A percentile compares a stretch with the other conserved stretches of the same genome.
These are phyloP conservation scores for Gymnopithys bicolor DNA, from an alignment of 2,797 vertebrate genomes.

Conservation along the genomic window DNA sequence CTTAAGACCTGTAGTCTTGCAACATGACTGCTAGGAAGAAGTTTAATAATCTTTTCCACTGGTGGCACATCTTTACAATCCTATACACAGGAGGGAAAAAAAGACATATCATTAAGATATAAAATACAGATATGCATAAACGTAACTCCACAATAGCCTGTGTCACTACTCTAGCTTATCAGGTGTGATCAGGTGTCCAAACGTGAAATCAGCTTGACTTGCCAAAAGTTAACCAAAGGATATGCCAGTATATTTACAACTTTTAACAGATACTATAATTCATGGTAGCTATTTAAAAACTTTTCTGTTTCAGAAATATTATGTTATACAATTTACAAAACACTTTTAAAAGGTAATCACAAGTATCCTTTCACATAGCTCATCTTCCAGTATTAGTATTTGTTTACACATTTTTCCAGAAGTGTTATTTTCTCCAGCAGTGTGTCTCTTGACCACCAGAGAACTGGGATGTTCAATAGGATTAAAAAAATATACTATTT, in stretches of 20 bases:
- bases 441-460: background rate
- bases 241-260: background rate
- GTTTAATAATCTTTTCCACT: conserved; percentile 81
- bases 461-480: background rate
- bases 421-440: background rate
- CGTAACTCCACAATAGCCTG: background rate
- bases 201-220: background rate
- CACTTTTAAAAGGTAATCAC: background rate
- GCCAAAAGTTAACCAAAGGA: background rate
- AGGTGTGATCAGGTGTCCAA: background rate
- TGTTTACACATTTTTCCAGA: background rate
- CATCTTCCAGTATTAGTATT: background rate
- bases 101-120: background rate
- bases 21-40: conserved; percentile 86
- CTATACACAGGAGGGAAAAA: conserved; percentile 56
- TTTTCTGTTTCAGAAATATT: background rate
- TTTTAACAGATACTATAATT: background rate
- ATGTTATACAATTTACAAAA: background rate
- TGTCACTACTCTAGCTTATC: background rate
- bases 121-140: background rate
- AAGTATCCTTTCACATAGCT: background rate
- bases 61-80: conserved; percentile 77
- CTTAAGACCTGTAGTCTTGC: conserved; percentile 81
- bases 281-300: background rate
- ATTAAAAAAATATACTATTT: background rate